Evolutionary conservation across 2,888 invertebrate species (phyloP).

Genomic region (Drosophila subsilvestris): DNA sequence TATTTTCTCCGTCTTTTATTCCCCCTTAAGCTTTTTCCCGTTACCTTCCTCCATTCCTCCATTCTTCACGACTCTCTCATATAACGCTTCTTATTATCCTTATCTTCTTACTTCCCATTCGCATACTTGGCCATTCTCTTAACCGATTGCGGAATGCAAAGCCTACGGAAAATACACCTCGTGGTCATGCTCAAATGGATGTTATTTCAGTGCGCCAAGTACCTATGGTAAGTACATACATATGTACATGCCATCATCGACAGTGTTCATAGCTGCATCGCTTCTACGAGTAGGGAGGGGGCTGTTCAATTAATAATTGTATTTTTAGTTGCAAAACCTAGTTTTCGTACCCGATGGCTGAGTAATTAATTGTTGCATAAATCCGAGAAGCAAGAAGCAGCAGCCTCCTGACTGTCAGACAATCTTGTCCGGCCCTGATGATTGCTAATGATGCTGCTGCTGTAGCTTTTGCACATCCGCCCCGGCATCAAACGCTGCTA

Average conservation of each 20-base stretch:
- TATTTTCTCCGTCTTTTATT: too few relatives aligned
- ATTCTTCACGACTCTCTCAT: too few relatives aligned
- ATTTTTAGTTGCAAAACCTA: slow-evolving; percentile 68
- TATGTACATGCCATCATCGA: slow-evolving; percentile 48
- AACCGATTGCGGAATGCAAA: slow-evolving; percentile 22
- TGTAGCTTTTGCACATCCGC: slow-evolving; percentile 68
- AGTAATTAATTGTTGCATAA: slow-evolving; percentile 77
- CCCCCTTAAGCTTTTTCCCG: too few relatives aligned
- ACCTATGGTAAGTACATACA: slow-evolving; percentile 36
- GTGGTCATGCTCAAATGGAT: slow-evolving; percentile 66
- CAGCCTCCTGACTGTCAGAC: slow-evolving; percentile 52
- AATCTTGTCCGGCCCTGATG: slow-evolving; percentile 38
- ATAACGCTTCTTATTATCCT: neutral
- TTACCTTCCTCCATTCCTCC: too few relatives aligned
- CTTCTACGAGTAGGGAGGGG: slow-evolving; percentile 20
- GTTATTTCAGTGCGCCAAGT: slow-evolving; percentile 38
- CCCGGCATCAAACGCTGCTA: slow-evolving; percentile 76
- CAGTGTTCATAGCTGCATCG: slow-evolving; percentile 49
- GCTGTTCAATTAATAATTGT: slow-evolving; percentile 71
- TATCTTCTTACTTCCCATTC: neutral
- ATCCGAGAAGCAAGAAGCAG: slow-evolving; percentile 78
- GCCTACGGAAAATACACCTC: slow-evolving; percentile 12
- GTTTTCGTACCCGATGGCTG: slow-evolving; percentile 69
- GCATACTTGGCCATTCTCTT: slow-evolving; percentile 4
- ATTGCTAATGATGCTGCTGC: slow-evolving; percentile 30